Conservation (phyloP, 2,797 vertebrate species). For the Alcedo atthis region DNA sequence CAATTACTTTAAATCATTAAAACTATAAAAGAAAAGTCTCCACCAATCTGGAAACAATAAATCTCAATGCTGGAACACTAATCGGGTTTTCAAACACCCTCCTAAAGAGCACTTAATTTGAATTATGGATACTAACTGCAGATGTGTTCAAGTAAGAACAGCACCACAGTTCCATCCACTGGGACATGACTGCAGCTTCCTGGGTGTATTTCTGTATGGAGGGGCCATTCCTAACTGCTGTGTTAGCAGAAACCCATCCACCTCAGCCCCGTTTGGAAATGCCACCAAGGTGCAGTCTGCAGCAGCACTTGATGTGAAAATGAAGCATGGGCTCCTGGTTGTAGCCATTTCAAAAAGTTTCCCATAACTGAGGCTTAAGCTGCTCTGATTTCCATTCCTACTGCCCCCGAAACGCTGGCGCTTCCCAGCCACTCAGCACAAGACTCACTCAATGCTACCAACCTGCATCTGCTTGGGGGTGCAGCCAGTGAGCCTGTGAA, state of each 20-base stretch:
- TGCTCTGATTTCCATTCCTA: background rate
- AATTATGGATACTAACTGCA: slow-evolving; percentile 52
- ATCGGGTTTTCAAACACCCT: slow-evolving; percentile 2
- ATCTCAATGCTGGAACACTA: slow-evolving; percentile 49
- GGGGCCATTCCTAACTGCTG: background rate
- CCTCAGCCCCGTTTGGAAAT: background rate
- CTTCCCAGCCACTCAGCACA: background rate
- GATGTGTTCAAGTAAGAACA: slow-evolving; percentile 26
- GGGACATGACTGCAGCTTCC: background rate
- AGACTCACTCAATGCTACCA: background rate
- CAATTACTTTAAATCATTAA: slow-evolving; percentile 24
- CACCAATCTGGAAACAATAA: slow-evolving; percentile 62
- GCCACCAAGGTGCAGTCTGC: background rate
- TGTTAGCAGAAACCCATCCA: background rate
- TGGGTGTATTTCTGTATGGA: background rate
- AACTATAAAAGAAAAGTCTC: slow-evolving; percentile 36
- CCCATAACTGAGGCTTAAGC: background rate
- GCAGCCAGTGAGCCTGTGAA: background rate
- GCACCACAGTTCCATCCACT: background rate
- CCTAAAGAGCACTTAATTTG: slow-evolving; percentile 55
- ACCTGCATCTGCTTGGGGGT: background rate
- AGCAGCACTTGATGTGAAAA: background rate
- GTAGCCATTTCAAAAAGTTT: background rate
- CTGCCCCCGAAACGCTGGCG: background rate
- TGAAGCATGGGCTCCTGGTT: background rate